Evolutionary conservation across 2,797 vertebrate genomes (phyloP).

Genomic region (Gymnodraco acuticeps): DNA sequence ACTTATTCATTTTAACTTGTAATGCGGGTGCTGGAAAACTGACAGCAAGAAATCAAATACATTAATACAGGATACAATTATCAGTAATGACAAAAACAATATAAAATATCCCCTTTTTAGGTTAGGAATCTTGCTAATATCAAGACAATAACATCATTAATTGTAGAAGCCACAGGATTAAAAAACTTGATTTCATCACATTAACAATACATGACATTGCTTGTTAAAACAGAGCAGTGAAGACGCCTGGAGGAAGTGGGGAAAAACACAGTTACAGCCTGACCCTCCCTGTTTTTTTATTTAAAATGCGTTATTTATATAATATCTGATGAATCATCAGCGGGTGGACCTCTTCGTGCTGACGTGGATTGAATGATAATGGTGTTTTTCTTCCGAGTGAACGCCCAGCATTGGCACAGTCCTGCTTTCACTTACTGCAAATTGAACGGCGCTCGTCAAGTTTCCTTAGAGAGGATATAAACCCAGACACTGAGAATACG

Average conservation of each 20-base stretch:
- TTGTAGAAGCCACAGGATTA: background rate
- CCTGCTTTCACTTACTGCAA: conserved; percentile 63
- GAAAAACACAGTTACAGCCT: background rate
- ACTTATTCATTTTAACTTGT: background rate
- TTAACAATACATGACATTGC: background rate
- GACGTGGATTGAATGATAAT: conserved; percentile 68
- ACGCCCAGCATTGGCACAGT: conserved; percentile 58
- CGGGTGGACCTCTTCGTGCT: conserved; percentile 43
- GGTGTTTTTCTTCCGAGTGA: conserved; percentile 74
- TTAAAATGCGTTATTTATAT: conserved; percentile 13
- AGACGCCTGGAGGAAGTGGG: background rate
- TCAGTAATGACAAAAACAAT: background rate
- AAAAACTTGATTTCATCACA: background rate
- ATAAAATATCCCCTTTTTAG: too few species aligned
- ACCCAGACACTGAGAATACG: conserved; percentile 7
- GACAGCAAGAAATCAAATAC: background rate
- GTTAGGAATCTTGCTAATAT: too few species aligned
- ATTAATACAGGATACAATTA: background rate
- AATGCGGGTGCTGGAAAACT: background rate
- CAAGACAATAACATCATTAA: background rate
- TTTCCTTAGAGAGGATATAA: conserved; percentile 30
- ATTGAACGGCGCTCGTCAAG: conserved; percentile 42
- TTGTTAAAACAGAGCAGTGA: background rate
- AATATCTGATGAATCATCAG: conserved; percentile 58
- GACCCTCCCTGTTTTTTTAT: conserved; percentile 1